Evolutionary conservation across 2,113 vertebrate species (phyloP), one percentile per base, ranked within the genome.

Genomic region (Hemicordylus capensis): DNA sequence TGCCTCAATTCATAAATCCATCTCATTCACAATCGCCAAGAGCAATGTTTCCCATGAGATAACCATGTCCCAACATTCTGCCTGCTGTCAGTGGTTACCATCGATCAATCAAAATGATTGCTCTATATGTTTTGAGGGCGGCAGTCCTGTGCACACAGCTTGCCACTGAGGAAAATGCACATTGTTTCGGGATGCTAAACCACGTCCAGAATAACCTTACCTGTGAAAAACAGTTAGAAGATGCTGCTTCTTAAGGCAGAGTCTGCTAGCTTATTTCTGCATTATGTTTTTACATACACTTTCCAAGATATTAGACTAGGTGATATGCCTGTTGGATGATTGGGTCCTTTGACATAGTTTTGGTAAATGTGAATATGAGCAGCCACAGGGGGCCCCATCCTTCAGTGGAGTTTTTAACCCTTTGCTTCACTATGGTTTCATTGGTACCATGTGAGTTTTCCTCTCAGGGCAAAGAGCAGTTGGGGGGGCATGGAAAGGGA

Each of bases 11-110:
- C 69, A 69, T 79, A 88, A 90, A 7, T 46, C 42, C 61, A 24
- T 63, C 24, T 48, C 70, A 37, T 63, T 54, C 9, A 28, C n/a
- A 63, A 48, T 39, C 39, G 85, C 34, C 3, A 15, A 26, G 19
- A 89, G 8, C n/a, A 88, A 72, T 80, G 34, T 85, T 94, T 93
- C 85, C 51, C 63, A 19, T 34, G 34, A 87, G 10, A 83, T 10
- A 91, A 90, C 76, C 54, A 51, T 63, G 19, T 22, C 46, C 26
- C 51, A 42, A 26, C 42, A 24, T 81, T 81, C 51, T 37, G 42
- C 11, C 46, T 54, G 63, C 54, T 73, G 6, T 59, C 54, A 73
- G 39, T 12, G 24, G n/a, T 54, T 70, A 81, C 24, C 42, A 70
- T 37, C 12, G 37, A 34, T n/a, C 51, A 81, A 17, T 70, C 51